Conservation (phyloP, 2,888 invertebrate species). For the Leptogaster cylindrica region DNA sequence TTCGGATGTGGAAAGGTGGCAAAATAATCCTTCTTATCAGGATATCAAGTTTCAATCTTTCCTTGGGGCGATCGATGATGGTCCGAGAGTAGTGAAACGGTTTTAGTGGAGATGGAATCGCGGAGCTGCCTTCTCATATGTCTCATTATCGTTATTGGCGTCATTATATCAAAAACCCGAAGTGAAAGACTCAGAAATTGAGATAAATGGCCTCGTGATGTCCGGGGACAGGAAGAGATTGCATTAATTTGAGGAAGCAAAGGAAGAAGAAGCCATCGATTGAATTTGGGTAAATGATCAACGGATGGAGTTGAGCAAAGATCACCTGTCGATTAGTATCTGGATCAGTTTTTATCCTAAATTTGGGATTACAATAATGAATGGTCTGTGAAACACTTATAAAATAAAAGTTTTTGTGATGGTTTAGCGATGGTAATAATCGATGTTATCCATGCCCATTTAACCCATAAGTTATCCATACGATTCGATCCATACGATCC, state of each 20-base stretch:
- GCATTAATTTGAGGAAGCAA: constrained; percentile 20
- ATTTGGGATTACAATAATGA: no score
- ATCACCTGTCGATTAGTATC: constrained; percentile 38
- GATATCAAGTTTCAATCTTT: constrained; percentile 34
- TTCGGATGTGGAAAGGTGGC: constrained; percentile 36
- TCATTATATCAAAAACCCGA: constrained; percentile 29
- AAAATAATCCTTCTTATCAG: constrained; percentile 34
- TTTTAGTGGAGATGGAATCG: constrained; percentile 27
- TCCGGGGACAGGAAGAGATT: constrained; percentile 33
- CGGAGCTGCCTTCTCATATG: constrained; percentile 18
- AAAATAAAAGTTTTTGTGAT: constrained; percentile 10
- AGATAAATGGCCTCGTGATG: constrained; percentile 27
- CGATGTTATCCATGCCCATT: constrained; percentile 4
- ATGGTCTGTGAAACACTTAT: no score
- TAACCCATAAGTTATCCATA: constrained; percentile 15
- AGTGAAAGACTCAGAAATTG: constrained; percentile 3
- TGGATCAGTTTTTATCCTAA: constrained; percentile 11
- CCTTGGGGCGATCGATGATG: no score
- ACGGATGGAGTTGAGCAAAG: no score
- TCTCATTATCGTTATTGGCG: constrained; percentile 35
- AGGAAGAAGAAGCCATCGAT: constrained; percentile 38
- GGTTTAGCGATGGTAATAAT: constrained; percentile 22
- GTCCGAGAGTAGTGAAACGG: constrained; percentile 3
- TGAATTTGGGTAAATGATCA: no score
- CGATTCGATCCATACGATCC: neutral